These are phyloP conservation scores for Chelmon rostratus DNA, from an alignment of 2,797 vertebrate species.

Conservation along the genomic window DNA sequence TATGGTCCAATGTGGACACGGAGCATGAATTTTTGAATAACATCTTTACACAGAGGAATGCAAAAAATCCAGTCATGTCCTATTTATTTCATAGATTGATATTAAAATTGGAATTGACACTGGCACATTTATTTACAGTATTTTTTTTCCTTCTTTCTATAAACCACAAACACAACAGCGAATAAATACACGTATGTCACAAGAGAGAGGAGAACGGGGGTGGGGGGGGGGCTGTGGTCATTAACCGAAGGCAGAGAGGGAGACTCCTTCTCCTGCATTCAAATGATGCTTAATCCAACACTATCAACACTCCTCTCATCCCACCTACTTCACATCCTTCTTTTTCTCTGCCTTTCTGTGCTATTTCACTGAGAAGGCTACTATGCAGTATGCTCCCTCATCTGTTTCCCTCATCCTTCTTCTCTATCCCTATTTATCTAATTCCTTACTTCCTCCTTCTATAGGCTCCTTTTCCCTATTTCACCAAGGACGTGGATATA, in stretches of 20 bases:
- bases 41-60: constrained; percentile 30
- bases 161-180: constrained; percentile 31
- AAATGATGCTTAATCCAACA: constrained; percentile 72
- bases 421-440: constrained; percentile 65
- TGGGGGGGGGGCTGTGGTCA: constrained; percentile 61
- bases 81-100: constrained; percentile 56
- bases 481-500: constrained; percentile 75
- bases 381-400: constrained; percentile 58
- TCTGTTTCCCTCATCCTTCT: constrained; percentile 68
- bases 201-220: constrained; percentile 21
- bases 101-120: constrained; percentile 51
- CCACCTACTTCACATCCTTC: constrained; percentile 56
- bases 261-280: constrained; percentile 73
- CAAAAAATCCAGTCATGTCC: constrained; percentile 50
- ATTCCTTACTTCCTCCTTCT: constrained; percentile 57
- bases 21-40: constrained; percentile 52
- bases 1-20: constrained; percentile 28
- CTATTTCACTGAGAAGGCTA: constrained; percentile 55
- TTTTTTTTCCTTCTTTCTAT: constrained; percentile 16
- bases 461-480: constrained; percentile 67
- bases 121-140: constrained; percentile 39
- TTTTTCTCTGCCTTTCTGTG: constrained; percentile 39
- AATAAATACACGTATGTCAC: constrained; percentile 42
- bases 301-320: constrained; percentile 64
- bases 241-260: constrained; percentile 70